Evolutionary conservation across 2,888 invertebrate genomes (phyloP).

Genomic region (Teleogryllus oceanicus): DNA sequence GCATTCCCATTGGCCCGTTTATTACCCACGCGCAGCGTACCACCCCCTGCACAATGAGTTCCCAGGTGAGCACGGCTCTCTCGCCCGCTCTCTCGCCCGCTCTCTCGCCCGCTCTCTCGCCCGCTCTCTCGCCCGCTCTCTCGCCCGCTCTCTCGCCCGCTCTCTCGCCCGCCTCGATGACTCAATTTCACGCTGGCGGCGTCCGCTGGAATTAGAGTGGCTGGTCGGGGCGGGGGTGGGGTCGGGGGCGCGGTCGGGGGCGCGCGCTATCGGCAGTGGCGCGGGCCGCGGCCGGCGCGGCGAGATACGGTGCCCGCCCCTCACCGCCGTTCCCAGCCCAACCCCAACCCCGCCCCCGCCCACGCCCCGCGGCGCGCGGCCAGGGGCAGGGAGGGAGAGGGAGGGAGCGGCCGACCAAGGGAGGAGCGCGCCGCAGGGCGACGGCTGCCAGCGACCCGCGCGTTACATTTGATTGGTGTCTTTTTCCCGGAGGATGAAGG

Average conservation of each 20-base stretch:
- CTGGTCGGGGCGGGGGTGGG: not conserved
- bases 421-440: no score
- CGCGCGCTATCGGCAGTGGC: not conserved
- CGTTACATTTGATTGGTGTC: not conserved
- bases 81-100: no score
- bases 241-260: not conserved
- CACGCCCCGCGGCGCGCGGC: no score
- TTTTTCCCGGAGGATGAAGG: not conserved
- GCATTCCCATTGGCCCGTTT: no score
- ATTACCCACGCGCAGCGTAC: no score
- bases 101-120: no score
- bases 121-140: no score
- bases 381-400: not conserved
- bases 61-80: no score
- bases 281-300: not conserved
- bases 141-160: no score
- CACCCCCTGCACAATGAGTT: no score
- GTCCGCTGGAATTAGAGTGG: not conserved
- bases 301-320: not conserved
- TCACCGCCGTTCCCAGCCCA: not conserved
- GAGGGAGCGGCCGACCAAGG: no score
- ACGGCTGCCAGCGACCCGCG: not conserved
- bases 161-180: not conserved
- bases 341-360: not conserved
- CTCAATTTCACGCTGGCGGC: not conserved